Percentiles rank a stretch among this genome's conserved stretches.
Evolutionary conservation across 2,888 invertebrate species (phyloP).

Genomic region (Drosophila nr. fundita): DNA sequence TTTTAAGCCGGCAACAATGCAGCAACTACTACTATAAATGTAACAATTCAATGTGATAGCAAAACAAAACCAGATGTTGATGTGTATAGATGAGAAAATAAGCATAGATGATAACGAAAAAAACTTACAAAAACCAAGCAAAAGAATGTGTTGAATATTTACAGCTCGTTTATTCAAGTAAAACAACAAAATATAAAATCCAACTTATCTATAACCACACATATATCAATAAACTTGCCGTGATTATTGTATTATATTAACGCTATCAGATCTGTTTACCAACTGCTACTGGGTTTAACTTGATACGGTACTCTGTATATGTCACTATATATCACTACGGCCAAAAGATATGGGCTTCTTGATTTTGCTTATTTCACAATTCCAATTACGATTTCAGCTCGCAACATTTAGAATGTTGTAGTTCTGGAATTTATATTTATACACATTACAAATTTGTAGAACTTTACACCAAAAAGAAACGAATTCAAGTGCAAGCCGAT

Average conservation of each 20-base stretch:
- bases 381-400: background rate
- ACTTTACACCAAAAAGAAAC: background rate
- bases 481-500: background rate
- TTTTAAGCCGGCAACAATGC: slow-evolving; percentile 73
- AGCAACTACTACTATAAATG: slow-evolving; percentile 84
- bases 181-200: slow-evolving; percentile 64
- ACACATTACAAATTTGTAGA: background rate
- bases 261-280: slow-evolving; percentile 18
- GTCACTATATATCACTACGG: background rate
- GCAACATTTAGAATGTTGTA: background rate
- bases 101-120: slow-evolving; percentile 68
- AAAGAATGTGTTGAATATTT: slow-evolving; percentile 79
- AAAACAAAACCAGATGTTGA: slow-evolving; percentile 82
- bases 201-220: slow-evolving; percentile 74
- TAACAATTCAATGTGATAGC: slow-evolving; percentile 85
- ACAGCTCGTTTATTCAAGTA: slow-evolving; percentile 79
- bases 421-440: background rate
- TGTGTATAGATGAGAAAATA: slow-evolving; percentile 72
- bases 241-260: slow-evolving; percentile 67
- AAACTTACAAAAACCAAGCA: slow-evolving; percentile 53
- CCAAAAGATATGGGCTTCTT: background rate
- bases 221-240: slow-evolving; percentile 77
- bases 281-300: slow-evolving; percentile 16
- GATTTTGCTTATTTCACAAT: background rate
- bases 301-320: background rate